Evolutionary conservation across 1,140 invertebrate species (phyloP).

Genomic region (Drosophila rufa): DNA sequence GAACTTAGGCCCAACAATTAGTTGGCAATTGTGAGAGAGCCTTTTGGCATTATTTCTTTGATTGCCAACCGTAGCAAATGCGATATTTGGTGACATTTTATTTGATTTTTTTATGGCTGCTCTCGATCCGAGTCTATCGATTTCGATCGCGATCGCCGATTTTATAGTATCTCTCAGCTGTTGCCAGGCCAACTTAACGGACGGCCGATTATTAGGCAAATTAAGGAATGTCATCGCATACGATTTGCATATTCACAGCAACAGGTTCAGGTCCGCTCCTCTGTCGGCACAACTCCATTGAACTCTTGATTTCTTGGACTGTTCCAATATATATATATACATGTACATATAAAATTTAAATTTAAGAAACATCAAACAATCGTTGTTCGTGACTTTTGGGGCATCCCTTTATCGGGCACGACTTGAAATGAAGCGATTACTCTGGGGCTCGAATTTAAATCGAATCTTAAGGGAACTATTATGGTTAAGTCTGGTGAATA

Average conservation of each 20-base stretch:
- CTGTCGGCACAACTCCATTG: slow-evolving; percentile 66
- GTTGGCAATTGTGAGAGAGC: slow-evolving; percentile 47
- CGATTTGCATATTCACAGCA: slow-evolving; percentile 76
- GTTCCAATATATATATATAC: neutral
- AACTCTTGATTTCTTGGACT: slow-evolving; percentile 55
- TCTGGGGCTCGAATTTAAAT: neutral
- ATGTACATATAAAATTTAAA: neutral
- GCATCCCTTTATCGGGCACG: neutral
- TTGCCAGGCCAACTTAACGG: slow-evolving; percentile 72
- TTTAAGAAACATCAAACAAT: slow-evolving; percentile 1
- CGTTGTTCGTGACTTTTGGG: slow-evolving; percentile 9
- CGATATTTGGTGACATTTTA: slow-evolving; percentile 43
- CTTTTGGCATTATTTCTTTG: slow-evolving; percentile 19
- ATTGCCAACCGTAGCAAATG: slow-evolving; percentile 69
- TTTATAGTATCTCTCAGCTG: slow-evolving; percentile 35
- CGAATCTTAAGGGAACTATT: neutral
- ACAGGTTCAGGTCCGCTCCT: slow-evolving; percentile 59
- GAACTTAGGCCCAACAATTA: slow-evolving; percentile 52
- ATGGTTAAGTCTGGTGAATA: neutral
- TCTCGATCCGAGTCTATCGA: slow-evolving; percentile 38
- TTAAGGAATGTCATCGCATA: slow-evolving; percentile 79
- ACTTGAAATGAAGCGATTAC: slow-evolving; percentile 3
- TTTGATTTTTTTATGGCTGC: slow-evolving; percentile 19
- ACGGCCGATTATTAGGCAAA: slow-evolving; percentile 74
- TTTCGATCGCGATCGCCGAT: slow-evolving; percentile 15